These are phyloP conservation scores for Atta colombica DNA, from an alignment of 1,140 invertebrate genomes.

Conservation along the genomic window DNA sequence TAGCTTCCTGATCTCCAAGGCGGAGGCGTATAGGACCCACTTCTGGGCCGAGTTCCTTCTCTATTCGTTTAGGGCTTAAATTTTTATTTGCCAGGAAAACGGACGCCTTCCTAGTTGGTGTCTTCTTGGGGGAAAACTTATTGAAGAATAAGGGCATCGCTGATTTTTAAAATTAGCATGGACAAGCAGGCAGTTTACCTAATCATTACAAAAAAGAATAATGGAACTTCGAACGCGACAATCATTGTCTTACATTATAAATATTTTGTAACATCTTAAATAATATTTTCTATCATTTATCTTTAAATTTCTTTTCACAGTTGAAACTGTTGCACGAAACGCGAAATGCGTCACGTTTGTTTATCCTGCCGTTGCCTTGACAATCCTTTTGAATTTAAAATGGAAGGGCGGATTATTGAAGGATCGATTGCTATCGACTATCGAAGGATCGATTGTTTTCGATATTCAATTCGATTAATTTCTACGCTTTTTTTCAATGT, in stretches of 20 bases:
- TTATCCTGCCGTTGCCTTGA: neutral
- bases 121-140: constrained; percentile 76
- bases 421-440: neutral
- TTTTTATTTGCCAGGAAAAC: constrained; percentile 88
- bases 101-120: constrained; percentile 80
- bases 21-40: constrained; percentile 87
- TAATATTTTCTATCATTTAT: neutral
- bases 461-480: constrained; percentile 5
- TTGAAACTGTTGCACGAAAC: neutral
- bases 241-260: neutral
- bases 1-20: constrained; percentile 88
- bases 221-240: neutral
- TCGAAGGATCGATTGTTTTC: constrained; percentile 9
- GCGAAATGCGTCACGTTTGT: constrained; percentile 6
- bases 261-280: neutral
- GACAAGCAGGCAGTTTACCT: neutral
- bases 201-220: neutral
- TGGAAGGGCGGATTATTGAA: neutral
- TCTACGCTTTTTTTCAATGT: neutral
- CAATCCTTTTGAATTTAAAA: neutral
- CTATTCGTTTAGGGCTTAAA: constrained; percentile 88
- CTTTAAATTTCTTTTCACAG: neutral
- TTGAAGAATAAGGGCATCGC: constrained; percentile 81
- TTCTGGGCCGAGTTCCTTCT: constrained; percentile 88
- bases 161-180: neutral